phyloP scores from a whole-genome alignment of 2,113 vertebrate species.

The Jacana jacana region DNA sequence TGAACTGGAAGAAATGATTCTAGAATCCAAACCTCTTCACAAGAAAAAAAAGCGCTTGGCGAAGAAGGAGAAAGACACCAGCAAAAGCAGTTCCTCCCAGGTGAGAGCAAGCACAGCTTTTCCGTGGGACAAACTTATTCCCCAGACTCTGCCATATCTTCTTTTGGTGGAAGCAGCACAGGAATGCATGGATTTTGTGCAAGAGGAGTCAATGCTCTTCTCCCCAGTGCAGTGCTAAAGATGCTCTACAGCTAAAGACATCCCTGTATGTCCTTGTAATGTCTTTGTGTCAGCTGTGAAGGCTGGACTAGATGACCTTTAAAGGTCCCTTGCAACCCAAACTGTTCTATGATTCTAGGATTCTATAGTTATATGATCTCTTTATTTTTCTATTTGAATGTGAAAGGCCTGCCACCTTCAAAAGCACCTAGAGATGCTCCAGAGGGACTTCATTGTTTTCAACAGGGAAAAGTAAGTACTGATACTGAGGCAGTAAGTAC shows the following conservation, averaged over 20 bases:
- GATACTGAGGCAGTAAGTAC: background rate
- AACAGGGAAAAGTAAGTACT: slow-evolving; percentile 95
- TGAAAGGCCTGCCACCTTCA: slow-evolving; percentile 86
- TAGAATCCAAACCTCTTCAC: slow-evolving; percentile 96
- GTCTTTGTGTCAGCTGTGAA: background rate
- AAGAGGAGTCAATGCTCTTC: background rate
- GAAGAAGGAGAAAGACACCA: slow-evolving; percentile 84
- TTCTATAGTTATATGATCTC: background rate
- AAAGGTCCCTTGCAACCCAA: background rate
- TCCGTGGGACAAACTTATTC: background rate
- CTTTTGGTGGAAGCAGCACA: background rate
- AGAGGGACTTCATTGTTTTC: slow-evolving; percentile 96
- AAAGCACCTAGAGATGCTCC: slow-evolving; percentile 88
- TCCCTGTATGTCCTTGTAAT: background rate
- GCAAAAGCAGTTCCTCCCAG: slow-evolving; percentile 82
- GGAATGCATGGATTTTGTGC: background rate
- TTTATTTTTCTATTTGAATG: background rate
- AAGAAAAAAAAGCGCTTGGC: slow-evolving; percentile 97
- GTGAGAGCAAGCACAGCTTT: slow-evolving; percentile 62
- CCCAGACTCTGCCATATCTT: background rate
- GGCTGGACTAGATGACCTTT: background rate
- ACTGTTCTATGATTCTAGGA: background rate
- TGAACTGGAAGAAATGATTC: slow-evolving; percentile 98
- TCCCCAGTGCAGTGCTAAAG: background rate
- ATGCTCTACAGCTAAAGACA: background rate